Conservation (phyloP, 2,888 invertebrate genomes). For the Limnephilus marmoratus region DNA sequence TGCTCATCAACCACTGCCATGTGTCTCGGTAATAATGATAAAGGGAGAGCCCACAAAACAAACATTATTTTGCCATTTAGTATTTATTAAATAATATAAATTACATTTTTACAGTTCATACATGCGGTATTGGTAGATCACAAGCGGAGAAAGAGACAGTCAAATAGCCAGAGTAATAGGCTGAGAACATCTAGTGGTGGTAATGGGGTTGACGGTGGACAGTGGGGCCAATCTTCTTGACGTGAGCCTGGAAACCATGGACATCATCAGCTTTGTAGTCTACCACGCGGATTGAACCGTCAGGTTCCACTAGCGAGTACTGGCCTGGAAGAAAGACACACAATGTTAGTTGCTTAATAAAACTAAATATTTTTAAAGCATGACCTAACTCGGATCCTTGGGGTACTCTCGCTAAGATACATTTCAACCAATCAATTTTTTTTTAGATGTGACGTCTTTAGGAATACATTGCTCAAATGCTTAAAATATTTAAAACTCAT, state of each 20-base stretch:
- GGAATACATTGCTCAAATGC: background rate
- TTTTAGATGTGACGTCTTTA: background rate
- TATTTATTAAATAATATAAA: background rate
- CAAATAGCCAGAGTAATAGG: background rate
- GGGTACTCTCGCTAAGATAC: background rate
- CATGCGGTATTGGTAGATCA: background rate
- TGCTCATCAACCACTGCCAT: too few species aligned
- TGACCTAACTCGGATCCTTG: background rate
- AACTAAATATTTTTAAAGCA: background rate
- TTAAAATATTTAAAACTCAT: background rate
- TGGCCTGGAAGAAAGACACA: conserved; percentile 47
- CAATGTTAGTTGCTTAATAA: background rate
- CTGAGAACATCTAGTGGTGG: conserved; percentile 20
- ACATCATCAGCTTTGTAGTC: conserved; percentile 65
- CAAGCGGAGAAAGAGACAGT: background rate
- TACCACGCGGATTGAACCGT: conserved; percentile 64
- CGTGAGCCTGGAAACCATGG: conserved; percentile 63
- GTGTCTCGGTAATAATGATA: too few species aligned
- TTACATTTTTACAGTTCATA: background rate
- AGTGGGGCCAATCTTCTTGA: conserved; percentile 65
- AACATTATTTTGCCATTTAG: background rate
- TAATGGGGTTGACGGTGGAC: conserved; percentile 54
- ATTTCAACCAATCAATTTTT: background rate
- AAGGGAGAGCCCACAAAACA: too few species aligned
- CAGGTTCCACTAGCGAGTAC: conserved; percentile 65